Evolutionary conservation across 53 echinoderm and acorn worm species (phyloP), one percentile per base, ranked within the genome.

Genomic region (Henricia sp.): DNA sequence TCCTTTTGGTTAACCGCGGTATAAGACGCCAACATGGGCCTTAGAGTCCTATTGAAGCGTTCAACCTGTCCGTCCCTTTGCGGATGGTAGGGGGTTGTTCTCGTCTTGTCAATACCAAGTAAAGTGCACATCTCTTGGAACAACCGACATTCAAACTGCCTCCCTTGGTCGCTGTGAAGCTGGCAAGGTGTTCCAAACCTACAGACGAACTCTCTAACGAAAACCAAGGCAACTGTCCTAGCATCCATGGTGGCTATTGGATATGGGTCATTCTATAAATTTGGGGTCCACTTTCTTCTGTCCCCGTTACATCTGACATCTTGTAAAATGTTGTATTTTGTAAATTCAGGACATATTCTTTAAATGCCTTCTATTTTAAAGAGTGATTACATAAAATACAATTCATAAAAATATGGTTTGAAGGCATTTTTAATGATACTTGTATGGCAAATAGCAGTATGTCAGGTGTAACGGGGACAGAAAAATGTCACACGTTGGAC

Each of bases 41-140:
- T 58, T 4, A 90, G 56, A 11, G 84, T 73, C 17, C 87, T 53
- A 41, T 90, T 86, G 34, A 72, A 86, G 2, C 89, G 30, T 53
- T 83, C 74, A 3, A 83, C 40, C 89, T 71, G 82, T 8, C 82
- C 90, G 46, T 85, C 85, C 10, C 71, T 59, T 33, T 90, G 85
- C 0, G 90, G 86, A n/a, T 82, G 82, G n/a, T 29, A 65, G 6
- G 83, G 54, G 3, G 91, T 82, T 2, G 86, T 73, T 24, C 82
- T 52, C 12, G 82, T 87, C 14, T 91, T 72, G 52, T 71, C 72
- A 10, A 91, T 66, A 2, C 72, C 65, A 14, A 88, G 48, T 10
- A 88, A 8, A 26, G 20, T 20, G 50, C 83, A 88, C 27, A 88
- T 41, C 13, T 73, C 46, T n/a, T 83, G 51, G 42, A 89, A 74